Percentiles rank a stretch among this genome's conserved stretches.
phyloP scores from a whole-genome alignment of 2,888 invertebrate species.

The Amblyjoppa proteus region DNA sequence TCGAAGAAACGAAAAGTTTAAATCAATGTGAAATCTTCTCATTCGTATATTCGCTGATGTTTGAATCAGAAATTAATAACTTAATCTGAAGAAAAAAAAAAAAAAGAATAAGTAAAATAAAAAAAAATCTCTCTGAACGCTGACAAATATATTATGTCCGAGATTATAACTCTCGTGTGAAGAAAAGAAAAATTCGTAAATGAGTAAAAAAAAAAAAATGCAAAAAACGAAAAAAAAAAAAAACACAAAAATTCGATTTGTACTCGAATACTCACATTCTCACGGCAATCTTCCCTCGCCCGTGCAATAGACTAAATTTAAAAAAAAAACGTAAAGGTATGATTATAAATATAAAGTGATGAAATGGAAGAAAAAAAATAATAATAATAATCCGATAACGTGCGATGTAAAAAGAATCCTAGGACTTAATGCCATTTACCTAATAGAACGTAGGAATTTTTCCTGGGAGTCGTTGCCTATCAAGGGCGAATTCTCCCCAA shows the following conservation, averaged over 20 bases:
- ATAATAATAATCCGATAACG: conserved; percentile 57
- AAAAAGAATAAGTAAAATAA: too few species aligned
- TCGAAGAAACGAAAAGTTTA: conserved; percentile 6
- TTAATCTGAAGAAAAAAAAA: conserved; percentile 45
- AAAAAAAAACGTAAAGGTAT: conserved; percentile 59
- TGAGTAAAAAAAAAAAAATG: conserved; percentile 7
- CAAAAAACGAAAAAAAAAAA: neutral
- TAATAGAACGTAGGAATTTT: conserved; percentile 67
- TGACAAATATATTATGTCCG: conserved; percentile 37
- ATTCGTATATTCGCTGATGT: conserved; percentile 60
- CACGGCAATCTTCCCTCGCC: conserved; percentile 70
- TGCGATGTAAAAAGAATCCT: conserved; percentile 72
- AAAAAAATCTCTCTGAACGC: conserved; percentile 43
- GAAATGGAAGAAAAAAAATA: conserved; percentile 27
- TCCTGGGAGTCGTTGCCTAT: conserved; percentile 52
- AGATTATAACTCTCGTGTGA: conserved; percentile 29
- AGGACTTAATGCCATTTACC: conserved; percentile 69
- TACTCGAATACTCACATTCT: conserved; percentile 47
- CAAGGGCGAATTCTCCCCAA: conserved; percentile 45
- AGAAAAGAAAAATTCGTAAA: conserved; percentile 19
- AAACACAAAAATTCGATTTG: conserved; percentile 15
- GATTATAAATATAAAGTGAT: conserved; percentile 55
- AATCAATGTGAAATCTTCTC: conserved; percentile 59
- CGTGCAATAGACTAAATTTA: conserved; percentile 69
- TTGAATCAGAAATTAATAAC: conserved; percentile 64